Conservation (phyloP, 2,888 invertebrate species). For the Sphaerophoria rueppellii region DNA sequence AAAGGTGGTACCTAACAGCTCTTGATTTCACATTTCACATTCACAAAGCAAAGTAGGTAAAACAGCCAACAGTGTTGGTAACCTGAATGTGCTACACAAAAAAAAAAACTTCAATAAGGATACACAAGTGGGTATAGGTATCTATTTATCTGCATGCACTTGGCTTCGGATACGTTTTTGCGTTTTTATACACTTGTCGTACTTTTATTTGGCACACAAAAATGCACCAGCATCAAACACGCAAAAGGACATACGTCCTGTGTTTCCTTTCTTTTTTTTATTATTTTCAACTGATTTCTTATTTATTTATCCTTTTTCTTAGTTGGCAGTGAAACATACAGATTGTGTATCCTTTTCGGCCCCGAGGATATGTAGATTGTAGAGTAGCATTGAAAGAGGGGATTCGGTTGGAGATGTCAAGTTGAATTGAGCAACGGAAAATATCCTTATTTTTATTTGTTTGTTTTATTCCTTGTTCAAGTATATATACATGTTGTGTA, state of each 20-base stretch:
- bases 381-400: slow-evolving; percentile 7
- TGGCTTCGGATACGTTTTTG: slow-evolving; percentile 37
- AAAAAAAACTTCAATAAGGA: slow-evolving; percentile 16
- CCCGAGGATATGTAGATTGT: slow-evolving; percentile 39
- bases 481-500: slow-evolving; percentile 20
- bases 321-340: slow-evolving; percentile 66
- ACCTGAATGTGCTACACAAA: slow-evolving; percentile 42
- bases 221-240: slow-evolving; percentile 53
- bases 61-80: slow-evolving; percentile 32
- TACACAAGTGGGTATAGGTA: slow-evolving; percentile 4
- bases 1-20: slow-evolving; percentile 52
- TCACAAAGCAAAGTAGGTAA: slow-evolving; percentile 67
- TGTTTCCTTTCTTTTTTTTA: slow-evolving; percentile 36
- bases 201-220: background rate
- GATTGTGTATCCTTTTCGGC: slow-evolving; percentile 68
- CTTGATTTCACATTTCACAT: slow-evolving; percentile 66
- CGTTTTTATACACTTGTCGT: slow-evolving; percentile 5
- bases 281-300: slow-evolving; percentile 35
- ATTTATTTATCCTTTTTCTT: slow-evolving; percentile 64
- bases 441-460: slow-evolving; percentile 54
- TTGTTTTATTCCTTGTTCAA: slow-evolving; percentile 57
- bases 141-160: slow-evolving; percentile 45
- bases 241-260: slow-evolving; percentile 58
- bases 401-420: slow-evolving; percentile 31
- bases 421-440: slow-evolving; percentile 53